Evolutionary conservation across 2,888 invertebrate genomes (phyloP).

Genomic region (Sarcophaga carnaria): DNA sequence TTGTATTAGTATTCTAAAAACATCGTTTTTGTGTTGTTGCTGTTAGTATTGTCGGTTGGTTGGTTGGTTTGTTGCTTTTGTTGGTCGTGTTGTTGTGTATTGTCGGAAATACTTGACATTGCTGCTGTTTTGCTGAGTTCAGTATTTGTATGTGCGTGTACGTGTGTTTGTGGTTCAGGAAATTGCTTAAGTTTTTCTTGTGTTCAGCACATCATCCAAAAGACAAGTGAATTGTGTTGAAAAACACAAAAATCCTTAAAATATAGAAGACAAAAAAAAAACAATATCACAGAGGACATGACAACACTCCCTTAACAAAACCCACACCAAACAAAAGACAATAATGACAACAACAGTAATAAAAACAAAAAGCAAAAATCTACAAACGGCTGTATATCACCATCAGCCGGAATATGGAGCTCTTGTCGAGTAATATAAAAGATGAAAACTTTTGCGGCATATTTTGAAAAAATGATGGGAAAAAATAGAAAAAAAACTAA

Average conservation of each 20-base stretch:
- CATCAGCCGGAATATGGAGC: slow-evolving; percentile 22
- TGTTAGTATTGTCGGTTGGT: slow-evolving; percentile 11
- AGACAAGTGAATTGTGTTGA: slow-evolving; percentile 54
- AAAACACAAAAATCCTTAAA: slow-evolving; percentile 51
- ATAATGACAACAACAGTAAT: slow-evolving; percentile 31
- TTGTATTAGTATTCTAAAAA: slow-evolving; percentile 60
- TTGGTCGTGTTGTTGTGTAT: slow-evolving; percentile 41
- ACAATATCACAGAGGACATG: slow-evolving; percentile 39
- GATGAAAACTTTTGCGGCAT: slow-evolving; percentile 62
- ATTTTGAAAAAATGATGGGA: slow-evolving; percentile 19
- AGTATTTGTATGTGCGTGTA: not conserved
- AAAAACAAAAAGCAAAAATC: not conserved
- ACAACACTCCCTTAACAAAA: slow-evolving; percentile 18
- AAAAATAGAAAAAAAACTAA: not conserved
- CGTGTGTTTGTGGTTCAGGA: slow-evolving; percentile 64
- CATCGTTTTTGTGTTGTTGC: slow-evolving; percentile 45
- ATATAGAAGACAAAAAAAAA: slow-evolving; percentile 3
- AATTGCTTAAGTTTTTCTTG: slow-evolving; percentile 69
- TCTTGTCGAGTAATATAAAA: not conserved
- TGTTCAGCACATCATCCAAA: slow-evolving; percentile 39
- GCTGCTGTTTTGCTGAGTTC: slow-evolving; percentile 56
- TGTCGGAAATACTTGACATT: slow-evolving; percentile 71
- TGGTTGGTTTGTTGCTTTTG: not conserved
- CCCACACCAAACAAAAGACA: slow-evolving; percentile 21
- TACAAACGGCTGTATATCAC: slow-evolving; percentile 12